Base-by-base conservation (phyloP, 30 jellyfish, hydroid and myxozoan species). In the Pseudorhiza aurosa region DNA sequence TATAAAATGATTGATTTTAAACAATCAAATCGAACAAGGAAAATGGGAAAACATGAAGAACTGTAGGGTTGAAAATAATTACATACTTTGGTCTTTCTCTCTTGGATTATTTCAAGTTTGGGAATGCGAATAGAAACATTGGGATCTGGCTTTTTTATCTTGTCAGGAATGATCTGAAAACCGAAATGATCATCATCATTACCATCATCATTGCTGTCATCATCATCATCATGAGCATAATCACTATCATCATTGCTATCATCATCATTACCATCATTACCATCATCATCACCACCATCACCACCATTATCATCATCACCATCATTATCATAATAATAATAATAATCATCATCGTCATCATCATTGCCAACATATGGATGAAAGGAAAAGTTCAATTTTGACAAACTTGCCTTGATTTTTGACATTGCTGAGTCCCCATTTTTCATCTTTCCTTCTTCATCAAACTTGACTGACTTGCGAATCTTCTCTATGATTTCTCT, bases 401-500 rank as follows among this genome's bases (percentile, higher is more conserved):
- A 2, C 6, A 14, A 15, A 6, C 77, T 26, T 47, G 32, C 89
- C 77, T 77, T 77, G 53, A 40, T 77, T 12, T 35, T 46, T 14
- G 65, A 19, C 33, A n/a, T 21, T 3, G 2, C 36, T 15, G 68
- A n/a, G 14, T 77, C 89, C 4, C 89, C 89, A 47, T 77, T 77
- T 28, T 27, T 29, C 11, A 9, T 40, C 12, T 44, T 44, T 5
- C 29, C 7, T 2, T 39, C 74, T 27, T 60, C 80, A 1, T 68
- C 36, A 26, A 62, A 17, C 46, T 46, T 60, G 28, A 62, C 89
- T 0, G 89, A 59, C 22, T 36, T 42, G 29, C 82, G 89, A 35
- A 77, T 77, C 63, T 77, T 77, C 4, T 46, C 89, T 58, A 77
- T 62, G 7, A 77, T 39, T 28, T 77, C 74, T 32, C 63, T 77